Percentiles rank a stretch among this genome's conserved stretches.
These are phyloP conservation scores for Erebia aethiops DNA, from an alignment of 2,888 invertebrate species.

Conservation along the genomic window DNA sequence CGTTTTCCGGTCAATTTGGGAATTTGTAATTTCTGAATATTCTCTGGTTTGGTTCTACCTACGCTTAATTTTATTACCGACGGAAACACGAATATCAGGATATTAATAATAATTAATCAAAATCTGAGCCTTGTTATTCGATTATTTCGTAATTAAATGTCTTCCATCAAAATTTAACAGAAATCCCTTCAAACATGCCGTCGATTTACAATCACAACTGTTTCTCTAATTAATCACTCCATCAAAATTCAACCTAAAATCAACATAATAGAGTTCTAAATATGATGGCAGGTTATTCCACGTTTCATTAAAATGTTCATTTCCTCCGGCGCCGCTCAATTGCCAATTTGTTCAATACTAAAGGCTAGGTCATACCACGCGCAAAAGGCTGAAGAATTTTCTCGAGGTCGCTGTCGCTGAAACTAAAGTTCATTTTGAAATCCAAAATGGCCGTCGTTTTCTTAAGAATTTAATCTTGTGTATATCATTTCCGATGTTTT, in stretches of 20 bases:
- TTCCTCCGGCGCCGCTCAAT: constrained; percentile 34
- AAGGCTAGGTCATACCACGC: constrained; percentile 1
- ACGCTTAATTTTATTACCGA: too few species aligned
- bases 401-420: too few species aligned
- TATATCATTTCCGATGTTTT: too few species aligned
- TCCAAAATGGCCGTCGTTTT: too few species aligned
- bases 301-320: constrained; percentile 38
- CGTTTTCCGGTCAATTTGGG: too few species aligned
- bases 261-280: background rate
- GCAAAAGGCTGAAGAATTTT: background rate
- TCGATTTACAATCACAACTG: constrained; percentile 16
- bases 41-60: too few species aligned
- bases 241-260: background rate
- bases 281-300: constrained; percentile 4
- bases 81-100: too few species aligned
- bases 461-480: too few species aligned
- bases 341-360: constrained; percentile 36
- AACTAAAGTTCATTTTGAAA: too few species aligned
- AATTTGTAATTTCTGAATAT: too few species aligned
- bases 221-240: background rate
- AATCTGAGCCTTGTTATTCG: too few species aligned
- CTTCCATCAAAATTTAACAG: constrained; percentile 3
- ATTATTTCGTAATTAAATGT: background rate
- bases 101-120: too few species aligned
- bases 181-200: constrained; percentile 18